Evolutionary conservation across 2,113 vertebrate species (phyloP).

Genomic region (Sinocyclocheilus grahami): DNA sequence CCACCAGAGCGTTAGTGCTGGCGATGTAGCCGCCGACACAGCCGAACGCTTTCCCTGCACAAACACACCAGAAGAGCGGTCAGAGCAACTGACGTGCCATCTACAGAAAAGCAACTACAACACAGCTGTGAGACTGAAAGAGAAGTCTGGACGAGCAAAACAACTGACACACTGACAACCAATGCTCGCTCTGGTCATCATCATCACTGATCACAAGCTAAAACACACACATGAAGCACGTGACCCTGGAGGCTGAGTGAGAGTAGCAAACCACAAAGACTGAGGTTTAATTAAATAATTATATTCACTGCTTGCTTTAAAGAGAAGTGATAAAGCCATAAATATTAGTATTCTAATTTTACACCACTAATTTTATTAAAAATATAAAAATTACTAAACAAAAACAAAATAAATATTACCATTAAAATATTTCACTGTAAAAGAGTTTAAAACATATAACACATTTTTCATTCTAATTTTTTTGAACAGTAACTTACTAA

Average conservation of each 20-base stretch:
- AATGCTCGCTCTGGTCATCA: too few species aligned
- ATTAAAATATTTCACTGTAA: not conserved
- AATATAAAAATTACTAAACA: not conserved
- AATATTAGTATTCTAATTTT: not conserved
- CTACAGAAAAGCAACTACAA: not conserved
- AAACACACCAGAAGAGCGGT: not conserved
- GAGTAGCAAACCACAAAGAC: not conserved
- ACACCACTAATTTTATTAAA: too few species aligned
- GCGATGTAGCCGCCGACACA: conserved; percentile 95
- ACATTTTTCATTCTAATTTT: too few species aligned
- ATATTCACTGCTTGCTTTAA: not conserved
- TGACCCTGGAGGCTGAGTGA: not conserved
- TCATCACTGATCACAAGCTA: too few species aligned
- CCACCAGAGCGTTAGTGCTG: conserved; percentile 85
- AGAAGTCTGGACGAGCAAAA: too few species aligned
- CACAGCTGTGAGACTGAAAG: too few species aligned
- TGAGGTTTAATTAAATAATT: too few species aligned
- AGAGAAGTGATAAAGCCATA: not conserved
- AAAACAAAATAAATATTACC: too few species aligned
- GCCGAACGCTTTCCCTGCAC: conserved; percentile 93
- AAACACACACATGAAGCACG: too few species aligned
- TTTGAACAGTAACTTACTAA: too few species aligned
- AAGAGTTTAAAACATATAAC: too few species aligned
- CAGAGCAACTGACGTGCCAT: not conserved
- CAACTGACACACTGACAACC: too few species aligned